Evolutionary conservation across 2,888 invertebrate genomes (phyloP).

Genomic region (Pheosia tremula): DNA sequence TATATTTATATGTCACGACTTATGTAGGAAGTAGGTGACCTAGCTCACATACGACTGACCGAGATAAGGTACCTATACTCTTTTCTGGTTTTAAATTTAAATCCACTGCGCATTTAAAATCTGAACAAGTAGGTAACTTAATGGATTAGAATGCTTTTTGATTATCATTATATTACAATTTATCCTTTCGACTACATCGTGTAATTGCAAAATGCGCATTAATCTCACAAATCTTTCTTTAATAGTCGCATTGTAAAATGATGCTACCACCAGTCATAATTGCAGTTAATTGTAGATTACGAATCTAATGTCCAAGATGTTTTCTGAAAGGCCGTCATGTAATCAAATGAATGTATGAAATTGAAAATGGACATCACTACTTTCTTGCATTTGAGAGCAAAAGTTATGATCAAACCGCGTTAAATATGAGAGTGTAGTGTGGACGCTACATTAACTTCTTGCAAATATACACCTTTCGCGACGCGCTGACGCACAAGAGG

Average conservation of each 20-base stretch:
- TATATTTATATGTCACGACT: constrained; percentile 15
- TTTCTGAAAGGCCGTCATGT: constrained; percentile 9
- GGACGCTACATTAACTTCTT: constrained; percentile 38
- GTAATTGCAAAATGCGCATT: not conserved
- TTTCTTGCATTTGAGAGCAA: constrained; percentile 21
- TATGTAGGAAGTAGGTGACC: constrained; percentile 22
- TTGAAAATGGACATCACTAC: constrained; percentile 11
- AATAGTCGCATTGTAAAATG: not conserved
- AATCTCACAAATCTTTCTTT: not conserved
- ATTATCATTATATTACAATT: not conserved
- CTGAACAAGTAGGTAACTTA: not conserved
- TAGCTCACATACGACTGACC: constrained; percentile 7
- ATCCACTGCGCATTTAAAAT: constrained; percentile 10
- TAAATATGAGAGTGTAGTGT: constrained; percentile 14
- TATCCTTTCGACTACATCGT: not conserved
- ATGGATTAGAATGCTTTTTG: not conserved
- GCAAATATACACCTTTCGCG: constrained; percentile 31
- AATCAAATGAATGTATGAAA: constrained; percentile 9
- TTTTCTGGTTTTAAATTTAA: constrained; percentile 7
- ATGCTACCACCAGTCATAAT: not conserved
- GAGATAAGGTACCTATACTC: not conserved
- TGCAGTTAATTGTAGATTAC: constrained; percentile 4
- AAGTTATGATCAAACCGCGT: constrained; percentile 16
- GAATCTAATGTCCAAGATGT: constrained; percentile 15
- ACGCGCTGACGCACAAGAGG: constrained; percentile 16